Base-by-base conservation (phyloP, 2,797 vertebrate species). In the Falco peregrinus region DNA sequence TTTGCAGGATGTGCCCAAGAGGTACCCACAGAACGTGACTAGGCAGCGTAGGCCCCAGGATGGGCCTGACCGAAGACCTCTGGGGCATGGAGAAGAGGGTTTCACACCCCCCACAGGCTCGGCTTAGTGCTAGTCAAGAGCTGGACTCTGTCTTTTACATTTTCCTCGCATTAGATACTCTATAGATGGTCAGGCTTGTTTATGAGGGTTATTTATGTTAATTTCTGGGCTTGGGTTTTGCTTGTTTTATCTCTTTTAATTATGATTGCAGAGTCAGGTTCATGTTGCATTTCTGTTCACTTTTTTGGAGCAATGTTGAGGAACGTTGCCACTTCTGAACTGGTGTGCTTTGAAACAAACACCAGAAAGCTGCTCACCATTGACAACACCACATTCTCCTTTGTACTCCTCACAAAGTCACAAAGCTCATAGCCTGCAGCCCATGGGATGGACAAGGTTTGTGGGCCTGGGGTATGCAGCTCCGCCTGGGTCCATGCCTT, bases 321-420 rank as follows among this genome's bases (percentile, higher is more conserved):
- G 16, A 54, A 61, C 3, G 2, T 21, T 86, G 16, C 16, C 13
- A 4, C 6, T 61, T 82, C 63, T 78, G 56, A 71, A 19, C 24
- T 35, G 41, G 6, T 13, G 71, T n/a, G 20, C 31, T 81, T 78
- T 70, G 48, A 64, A 90, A 50, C 17, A 56, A 1, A 16, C 13
- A 31, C 17, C n/a, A 56, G 48, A 53, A 39, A 84, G 25, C 10
- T 0, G 0, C 48, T 51, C 0, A 1, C 71, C 41, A 64, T 69
- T 43, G 80, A 5, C 24, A 68, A 19, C 37, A 21, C 6, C 0
- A 0, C 0, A 0, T 7, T 53, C 33, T 74, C 48, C 13, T 3
- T 4, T 3, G 10, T 8, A 35, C 25, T 59, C 21, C 3, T n/a
- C 60, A 37, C 56, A 60, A 79, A 73, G 11, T 1, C 0, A 41